These are phyloP conservation scores for Hirtodrosophila confusa DNA, from an alignment of 2,888 invertebrate genomes.

Conservation along the genomic window DNA sequence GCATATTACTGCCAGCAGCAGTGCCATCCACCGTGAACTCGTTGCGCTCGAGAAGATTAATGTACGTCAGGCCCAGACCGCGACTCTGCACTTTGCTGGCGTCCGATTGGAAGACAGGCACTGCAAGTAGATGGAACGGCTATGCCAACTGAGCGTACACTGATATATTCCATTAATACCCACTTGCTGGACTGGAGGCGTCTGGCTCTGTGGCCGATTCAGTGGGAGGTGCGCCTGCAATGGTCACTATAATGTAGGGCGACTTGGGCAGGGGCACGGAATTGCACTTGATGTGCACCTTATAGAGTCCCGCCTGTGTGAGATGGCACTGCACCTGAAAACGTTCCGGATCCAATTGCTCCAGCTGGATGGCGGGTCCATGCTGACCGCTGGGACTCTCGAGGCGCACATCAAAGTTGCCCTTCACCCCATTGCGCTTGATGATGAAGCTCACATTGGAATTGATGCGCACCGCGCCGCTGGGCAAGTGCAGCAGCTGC, in stretches of 20 bases:
- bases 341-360: slow-evolving; percentile 81
- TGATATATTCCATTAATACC: background rate
- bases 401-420: slow-evolving; percentile 82
- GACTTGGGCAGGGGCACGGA: slow-evolving; percentile 80
- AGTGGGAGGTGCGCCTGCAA: slow-evolving; percentile 55
- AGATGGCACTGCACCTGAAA: slow-evolving; percentile 72
- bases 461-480: slow-evolving; percentile 76
- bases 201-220: slow-evolving; percentile 2
- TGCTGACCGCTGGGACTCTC: slow-evolving; percentile 79
- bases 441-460: slow-evolving; percentile 76
- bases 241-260: slow-evolving; percentile 81
- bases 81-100: slow-evolving; percentile 78
- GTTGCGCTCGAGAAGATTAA: slow-evolving; percentile 80
- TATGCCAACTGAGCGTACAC: too few relatives aligned
- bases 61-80: slow-evolving; percentile 77
- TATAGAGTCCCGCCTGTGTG: slow-evolving; percentile 79
- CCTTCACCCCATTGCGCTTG: slow-evolving; percentile 82
- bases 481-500: slow-evolving; percentile 82
- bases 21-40: slow-evolving; percentile 83
- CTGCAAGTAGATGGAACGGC: slow-evolving; percentile 39
- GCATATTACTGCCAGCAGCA: slow-evolving; percentile 91
- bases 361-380: slow-evolving; percentile 63
- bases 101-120: slow-evolving; percentile 77
- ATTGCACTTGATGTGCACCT: slow-evolving; percentile 82
- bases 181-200: slow-evolving; percentile 16